Base-by-base conservation (phyloP, 2,113 vertebrate species). In the Xyrauchen texanus region DNA sequence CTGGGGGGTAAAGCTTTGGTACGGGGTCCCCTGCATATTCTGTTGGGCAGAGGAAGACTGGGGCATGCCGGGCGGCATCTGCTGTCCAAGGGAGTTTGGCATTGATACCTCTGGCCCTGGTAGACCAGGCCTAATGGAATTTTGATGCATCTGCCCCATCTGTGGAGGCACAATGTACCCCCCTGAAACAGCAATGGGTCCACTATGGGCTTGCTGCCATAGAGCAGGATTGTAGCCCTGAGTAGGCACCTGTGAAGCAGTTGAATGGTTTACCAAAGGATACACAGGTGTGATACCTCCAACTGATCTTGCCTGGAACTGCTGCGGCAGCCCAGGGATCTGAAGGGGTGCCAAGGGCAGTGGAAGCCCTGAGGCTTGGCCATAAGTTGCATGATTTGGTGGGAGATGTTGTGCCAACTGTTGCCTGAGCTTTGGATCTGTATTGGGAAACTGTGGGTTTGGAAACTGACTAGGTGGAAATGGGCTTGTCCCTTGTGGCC, bases 261-360 rank as follows among this genome's bases (percentile, higher is more conserved):
- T 71, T 4, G 73, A 49, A 9, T 60, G 66, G 55, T 76, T 66
- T 42, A 60, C 47, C 42, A 45, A 67, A 57, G 60, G 53, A n/a
- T 60, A 60, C 68, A 53, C 60, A 67, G 70, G 79, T 53, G 53
- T 16, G 21, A 52, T 71, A 12, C 76, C 71, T 15, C 68, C 12
- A 6, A 69, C 8, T 65, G 79, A 60, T 67, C 76, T 73, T 67
- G 45, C n/a, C 21, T 76, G 76, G 42, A 84, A 79, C n/a, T 79
- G 76, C 16, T 81, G 82, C 63, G 82, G 75, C 57, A 57, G 12
- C n/a, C 51, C 21, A 68, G 55, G 47, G 52, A 16, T 49, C 15
- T 81, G 79, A 3, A 44, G 12, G 6, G 75, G 75, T 45, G 21
- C 21, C 21, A 34, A 34, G 21, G 21, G 21, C 21, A 52, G 75